Percentiles rank a stretch among this genome's conserved stretches.
phyloP scores from a whole-genome alignment of 1,140 invertebrate genomes.

The Solenopsis invicta region DNA sequence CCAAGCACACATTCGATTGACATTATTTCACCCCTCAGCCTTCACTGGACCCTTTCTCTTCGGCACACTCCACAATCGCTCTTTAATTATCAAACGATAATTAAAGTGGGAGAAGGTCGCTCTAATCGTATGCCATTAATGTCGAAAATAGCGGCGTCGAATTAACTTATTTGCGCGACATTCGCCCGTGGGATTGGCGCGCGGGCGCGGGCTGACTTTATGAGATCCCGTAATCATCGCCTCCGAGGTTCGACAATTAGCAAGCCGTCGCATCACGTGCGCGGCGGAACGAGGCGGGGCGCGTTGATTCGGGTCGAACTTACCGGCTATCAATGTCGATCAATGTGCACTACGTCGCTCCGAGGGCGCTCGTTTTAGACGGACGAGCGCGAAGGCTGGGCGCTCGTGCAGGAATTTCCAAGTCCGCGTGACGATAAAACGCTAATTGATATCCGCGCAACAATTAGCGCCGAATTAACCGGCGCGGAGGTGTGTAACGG shows the following conservation, averaged over 20 bases:
- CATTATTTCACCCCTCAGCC: no score
- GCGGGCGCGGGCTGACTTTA: neutral
- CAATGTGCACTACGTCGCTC: constrained; percentile 29
- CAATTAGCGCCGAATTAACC: constrained; percentile 61
- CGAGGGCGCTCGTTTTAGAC: constrained; percentile 5
- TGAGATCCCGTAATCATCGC: neutral
- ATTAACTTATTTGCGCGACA: neutral
- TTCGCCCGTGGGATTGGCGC: neutral
- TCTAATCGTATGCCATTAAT: neutral
- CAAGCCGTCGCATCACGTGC: constrained; percentile 51
- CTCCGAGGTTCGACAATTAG: constrained; percentile 26
- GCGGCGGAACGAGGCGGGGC: constrained; percentile 38
- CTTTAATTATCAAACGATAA: neutral
- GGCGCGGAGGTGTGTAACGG: constrained; percentile 50
- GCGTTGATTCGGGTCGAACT: constrained; percentile 54
- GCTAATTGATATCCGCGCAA: constrained; percentile 62
- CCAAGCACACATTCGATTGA: no score
- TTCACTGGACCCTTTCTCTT: no score
- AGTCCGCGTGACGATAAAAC: constrained; percentile 58
- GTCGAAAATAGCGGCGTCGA: neutral
- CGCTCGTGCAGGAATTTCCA: constrained; percentile 51
- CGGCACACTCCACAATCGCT: no score
- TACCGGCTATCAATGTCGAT: constrained; percentile 58
- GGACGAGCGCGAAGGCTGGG: no score
- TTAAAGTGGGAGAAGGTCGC: neutral